A percentile compares a stretch with the other conserved stretches of the same genome.
These are phyloP conservation scores for Azorinus chamasolen DNA, from an alignment of 2,888 invertebrate species.

Conservation along the genomic window DNA sequence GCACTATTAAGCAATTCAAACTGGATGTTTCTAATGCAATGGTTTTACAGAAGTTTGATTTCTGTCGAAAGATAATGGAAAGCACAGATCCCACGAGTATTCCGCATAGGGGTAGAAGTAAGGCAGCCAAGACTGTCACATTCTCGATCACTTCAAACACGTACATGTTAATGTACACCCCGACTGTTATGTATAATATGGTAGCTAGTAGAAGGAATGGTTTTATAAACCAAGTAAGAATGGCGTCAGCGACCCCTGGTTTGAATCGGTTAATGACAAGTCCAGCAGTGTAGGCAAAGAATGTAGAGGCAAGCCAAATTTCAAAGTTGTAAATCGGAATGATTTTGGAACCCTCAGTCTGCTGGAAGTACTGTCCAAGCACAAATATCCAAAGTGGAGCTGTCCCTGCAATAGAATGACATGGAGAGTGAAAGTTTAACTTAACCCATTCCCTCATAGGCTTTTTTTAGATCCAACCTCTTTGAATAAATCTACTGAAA, in stretches of 20 bases:
- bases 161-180: constrained; percentile 86
- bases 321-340: constrained; percentile 81
- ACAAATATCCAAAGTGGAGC: constrained; percentile 83
- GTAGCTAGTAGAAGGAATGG: constrained; percentile 84
- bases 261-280: constrained; percentile 79
- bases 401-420: constrained; percentile 74
- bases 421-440: no score
- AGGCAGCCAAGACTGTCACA: constrained; percentile 76
- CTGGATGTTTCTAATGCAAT: constrained; percentile 83
- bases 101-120: constrained; percentile 78
- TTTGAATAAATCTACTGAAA: no score
- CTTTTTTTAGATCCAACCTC: no score
- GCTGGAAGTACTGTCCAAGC: constrained; percentile 80
- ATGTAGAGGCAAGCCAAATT: constrained; percentile 82
- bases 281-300: constrained; percentile 82
- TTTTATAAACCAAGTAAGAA: constrained; percentile 85
- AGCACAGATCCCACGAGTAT: constrained; percentile 77
- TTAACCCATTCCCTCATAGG: no score
- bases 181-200: constrained; percentile 85
- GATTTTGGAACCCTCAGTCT: constrained; percentile 68
- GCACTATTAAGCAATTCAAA: constrained; percentile 82
- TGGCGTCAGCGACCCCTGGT: constrained; percentile 80
- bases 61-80: constrained; percentile 79
- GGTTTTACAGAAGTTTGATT: constrained; percentile 76
- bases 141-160: constrained; percentile 81